Evolutionary conservation across 1,140 invertebrate genomes (phyloP).

Genomic region (Psix sp.): DNA sequence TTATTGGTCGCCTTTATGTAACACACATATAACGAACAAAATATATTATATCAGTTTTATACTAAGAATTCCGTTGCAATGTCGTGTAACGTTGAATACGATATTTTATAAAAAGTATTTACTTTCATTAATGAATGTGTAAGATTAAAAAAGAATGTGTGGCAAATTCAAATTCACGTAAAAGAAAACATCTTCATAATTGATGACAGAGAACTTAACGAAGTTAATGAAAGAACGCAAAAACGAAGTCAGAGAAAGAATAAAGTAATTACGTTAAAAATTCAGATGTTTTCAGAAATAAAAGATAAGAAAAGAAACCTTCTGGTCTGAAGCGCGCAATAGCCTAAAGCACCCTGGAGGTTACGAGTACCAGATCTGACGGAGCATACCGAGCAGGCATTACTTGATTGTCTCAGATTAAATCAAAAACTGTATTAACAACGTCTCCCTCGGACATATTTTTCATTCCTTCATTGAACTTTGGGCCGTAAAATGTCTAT

Average conservation of each 20-base stretch:
- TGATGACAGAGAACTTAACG: too few relatives aligned
- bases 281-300: slow-evolving; percentile 57
- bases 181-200: too few relatives aligned
- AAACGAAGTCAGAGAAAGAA: background rate
- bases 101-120: too few relatives aligned
- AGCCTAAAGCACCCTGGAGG: slow-evolving; percentile 70
- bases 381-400: slow-evolving; percentile 75
- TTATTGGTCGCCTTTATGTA: too few relatives aligned
- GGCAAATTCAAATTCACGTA: too few relatives aligned
- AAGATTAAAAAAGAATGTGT: too few relatives aligned
- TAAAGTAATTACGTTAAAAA: slow-evolving; percentile 55
- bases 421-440: slow-evolving; percentile 40
- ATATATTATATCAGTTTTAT: too few relatives aligned
- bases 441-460: slow-evolving; percentile 35
- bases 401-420: slow-evolving; percentile 74
- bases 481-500: too few relatives aligned
- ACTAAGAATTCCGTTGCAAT: too few relatives aligned
- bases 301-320: slow-evolving; percentile 56
- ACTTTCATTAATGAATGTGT: too few relatives aligned
- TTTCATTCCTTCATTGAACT: slow-evolving; percentile 41
- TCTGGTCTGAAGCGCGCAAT: slow-evolving; percentile 50
- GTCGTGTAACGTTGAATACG: too few relatives aligned
- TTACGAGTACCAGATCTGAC: slow-evolving; percentile 54
- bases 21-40: too few relatives aligned
- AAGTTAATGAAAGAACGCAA: slow-evolving; percentile 12